Conservation (phyloP, 2,797 vertebrate species). For the Alectoris magna region DNA sequence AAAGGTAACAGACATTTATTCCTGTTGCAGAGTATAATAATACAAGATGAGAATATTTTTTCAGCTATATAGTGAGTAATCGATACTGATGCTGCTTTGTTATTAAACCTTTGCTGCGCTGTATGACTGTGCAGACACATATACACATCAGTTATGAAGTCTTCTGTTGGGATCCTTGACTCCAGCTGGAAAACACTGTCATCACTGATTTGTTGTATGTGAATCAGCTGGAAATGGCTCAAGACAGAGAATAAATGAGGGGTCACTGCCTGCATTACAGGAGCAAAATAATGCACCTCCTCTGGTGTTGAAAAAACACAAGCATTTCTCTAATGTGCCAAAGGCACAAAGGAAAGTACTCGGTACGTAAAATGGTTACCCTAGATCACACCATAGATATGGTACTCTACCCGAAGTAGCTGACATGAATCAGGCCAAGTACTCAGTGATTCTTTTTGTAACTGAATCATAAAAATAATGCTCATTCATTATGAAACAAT, state of each 20-base stretch:
- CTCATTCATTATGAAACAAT: background rate
- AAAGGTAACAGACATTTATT: background rate
- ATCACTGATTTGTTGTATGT: background rate
- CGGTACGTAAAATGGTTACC: background rate
- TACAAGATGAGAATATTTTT: background rate
- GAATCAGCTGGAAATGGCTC: background rate
- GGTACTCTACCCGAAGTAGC: background rate
- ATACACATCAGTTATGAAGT: background rate
- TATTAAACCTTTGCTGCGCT: background rate
- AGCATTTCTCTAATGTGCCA: background rate
- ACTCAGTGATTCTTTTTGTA: background rate
- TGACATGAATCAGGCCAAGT: background rate
- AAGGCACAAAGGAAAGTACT: background rate
- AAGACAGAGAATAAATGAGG: background rate
- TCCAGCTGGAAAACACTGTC: background rate
- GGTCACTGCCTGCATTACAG: rapidly evolving
- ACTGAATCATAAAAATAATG: background rate
- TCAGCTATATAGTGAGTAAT: background rate
- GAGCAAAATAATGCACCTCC: background rate
- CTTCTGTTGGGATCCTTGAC: background rate
- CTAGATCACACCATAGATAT: background rate
- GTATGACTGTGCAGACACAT: background rate
- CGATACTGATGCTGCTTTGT: background rate
- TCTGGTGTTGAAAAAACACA: background rate
- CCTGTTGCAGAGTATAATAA: background rate